Conservation (phyloP, 2,113 vertebrate species). For the Chaetops frenatus region DNA sequence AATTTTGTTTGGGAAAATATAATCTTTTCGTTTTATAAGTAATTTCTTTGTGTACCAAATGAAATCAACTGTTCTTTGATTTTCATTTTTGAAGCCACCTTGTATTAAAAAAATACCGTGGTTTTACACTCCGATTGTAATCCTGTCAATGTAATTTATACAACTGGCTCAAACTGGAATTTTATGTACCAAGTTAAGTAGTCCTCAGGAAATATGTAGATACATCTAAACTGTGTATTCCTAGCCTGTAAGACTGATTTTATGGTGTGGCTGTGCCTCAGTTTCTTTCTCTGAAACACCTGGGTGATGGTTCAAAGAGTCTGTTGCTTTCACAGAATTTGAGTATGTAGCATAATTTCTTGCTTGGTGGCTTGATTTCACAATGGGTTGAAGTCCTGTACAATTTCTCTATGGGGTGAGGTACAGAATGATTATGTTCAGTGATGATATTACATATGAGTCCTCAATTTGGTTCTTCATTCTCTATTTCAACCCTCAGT, state of each 20-base stretch:
- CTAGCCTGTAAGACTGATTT: neutral
- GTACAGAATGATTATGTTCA: neutral
- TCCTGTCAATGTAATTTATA: neutral
- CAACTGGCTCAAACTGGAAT: neutral
- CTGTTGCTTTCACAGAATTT: neutral
- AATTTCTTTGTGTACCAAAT: neutral
- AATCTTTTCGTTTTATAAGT: neutral
- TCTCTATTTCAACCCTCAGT: rapidly evolving
- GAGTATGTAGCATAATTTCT: neutral
- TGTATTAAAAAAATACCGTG: neutral
- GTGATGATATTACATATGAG: neutral
- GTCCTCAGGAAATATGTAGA: neutral
- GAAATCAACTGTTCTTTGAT: neutral
- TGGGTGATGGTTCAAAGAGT: neutral
- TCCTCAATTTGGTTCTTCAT: neutral
- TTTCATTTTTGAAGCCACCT: neutral
- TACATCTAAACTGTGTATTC: neutral
- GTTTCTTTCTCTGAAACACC: neutral
- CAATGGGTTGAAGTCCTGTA: neutral
- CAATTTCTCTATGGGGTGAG: neutral
- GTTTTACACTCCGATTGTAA: neutral
- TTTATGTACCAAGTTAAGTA: neutral
- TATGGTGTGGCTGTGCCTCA: neutral
- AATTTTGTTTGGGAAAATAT: neutral
- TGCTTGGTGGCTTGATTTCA: neutral